phyloP scores from a whole-genome alignment of 2,113 vertebrate species.

The Hydrolagus affinis region DNA sequence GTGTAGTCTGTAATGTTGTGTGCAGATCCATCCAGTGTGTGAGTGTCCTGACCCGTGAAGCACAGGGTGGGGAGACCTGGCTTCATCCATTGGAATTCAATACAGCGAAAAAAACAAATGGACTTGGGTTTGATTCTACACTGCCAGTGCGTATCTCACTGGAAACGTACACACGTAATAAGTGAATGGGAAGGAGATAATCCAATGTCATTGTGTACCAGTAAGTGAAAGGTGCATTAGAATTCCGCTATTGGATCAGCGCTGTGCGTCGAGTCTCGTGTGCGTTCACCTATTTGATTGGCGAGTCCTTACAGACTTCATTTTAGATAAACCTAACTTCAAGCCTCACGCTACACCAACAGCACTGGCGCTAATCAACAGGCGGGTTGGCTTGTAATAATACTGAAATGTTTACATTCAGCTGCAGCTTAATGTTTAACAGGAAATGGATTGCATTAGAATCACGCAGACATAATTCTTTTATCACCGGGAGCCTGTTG shows the following conservation, averaged over 20 bases:
- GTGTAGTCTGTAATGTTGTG: no score
- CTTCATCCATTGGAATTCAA: not conserved
- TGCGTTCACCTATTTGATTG: not conserved
- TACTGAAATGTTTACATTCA: not conserved
- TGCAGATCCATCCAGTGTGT: not conserved
- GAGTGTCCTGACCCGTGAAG: not conserved
- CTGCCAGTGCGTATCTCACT: no score
- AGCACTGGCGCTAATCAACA: not conserved
- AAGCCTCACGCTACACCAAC: not conserved
- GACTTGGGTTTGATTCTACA: not conserved
- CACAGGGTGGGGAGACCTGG: not conserved
- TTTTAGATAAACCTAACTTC: no score
- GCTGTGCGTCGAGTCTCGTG: not conserved
- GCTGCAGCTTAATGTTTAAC: not conserved
- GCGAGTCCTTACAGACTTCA: not conserved
- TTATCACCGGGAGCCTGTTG: not conserved
- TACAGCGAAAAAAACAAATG: not conserved
- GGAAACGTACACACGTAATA: not conserved
- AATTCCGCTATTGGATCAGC: not conserved
- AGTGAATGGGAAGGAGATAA: not conserved
- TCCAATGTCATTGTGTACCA: no score
- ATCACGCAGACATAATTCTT: not conserved
- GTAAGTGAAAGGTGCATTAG: no score
- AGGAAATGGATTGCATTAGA: not conserved
- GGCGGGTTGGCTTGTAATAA: not conserved